Evolutionary conservation across 1,140 invertebrate species (phyloP).

Genomic region (Caenorhabditis latens): DNA sequence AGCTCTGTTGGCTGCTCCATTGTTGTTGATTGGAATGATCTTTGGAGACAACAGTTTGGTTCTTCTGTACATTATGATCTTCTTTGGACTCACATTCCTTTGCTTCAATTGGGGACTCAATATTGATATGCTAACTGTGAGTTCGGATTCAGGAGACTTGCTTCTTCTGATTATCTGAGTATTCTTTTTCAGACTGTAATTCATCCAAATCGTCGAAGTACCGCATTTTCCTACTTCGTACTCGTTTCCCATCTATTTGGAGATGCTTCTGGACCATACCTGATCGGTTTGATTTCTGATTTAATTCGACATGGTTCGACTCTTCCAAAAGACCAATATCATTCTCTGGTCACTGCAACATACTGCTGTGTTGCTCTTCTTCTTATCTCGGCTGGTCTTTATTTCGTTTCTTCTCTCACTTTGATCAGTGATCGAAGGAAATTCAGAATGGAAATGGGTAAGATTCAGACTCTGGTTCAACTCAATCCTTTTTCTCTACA

Average conservation of each 20-base stretch:
- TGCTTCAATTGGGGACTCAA: slow-evolving; percentile 63
- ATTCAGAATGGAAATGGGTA: slow-evolving; percentile 54
- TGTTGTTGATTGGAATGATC: slow-evolving; percentile 51
- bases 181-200: slow-evolving; percentile 25
- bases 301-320: slow-evolving; percentile 33
- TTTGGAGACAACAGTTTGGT: slow-evolving; percentile 54
- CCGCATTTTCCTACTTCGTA: slow-evolving; percentile 59
- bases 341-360: slow-evolving; percentile 51
- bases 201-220: slow-evolving; percentile 46
- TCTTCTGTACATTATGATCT: slow-evolving; percentile 52
- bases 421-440: slow-evolving; percentile 35
- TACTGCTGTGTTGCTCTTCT: slow-evolving; percentile 46
- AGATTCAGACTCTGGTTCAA: not conserved
- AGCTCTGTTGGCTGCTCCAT: slow-evolving; percentile 55
- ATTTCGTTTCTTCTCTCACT: slow-evolving; percentile 42
- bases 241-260: slow-evolving; percentile 57
- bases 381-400: slow-evolving; percentile 42
- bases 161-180: no score
- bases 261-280: slow-evolving; percentile 57
- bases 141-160: not conserved
- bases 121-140: slow-evolving; percentile 60
- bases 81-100: slow-evolving; percentile 51
- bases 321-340: slow-evolving; percentile 48
- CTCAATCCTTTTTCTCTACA: not conserved
- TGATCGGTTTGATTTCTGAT: slow-evolving; percentile 60